phyloP scores from a whole-genome alignment of 1,140 invertebrate species.

The Brachionus rubens region DNA sequence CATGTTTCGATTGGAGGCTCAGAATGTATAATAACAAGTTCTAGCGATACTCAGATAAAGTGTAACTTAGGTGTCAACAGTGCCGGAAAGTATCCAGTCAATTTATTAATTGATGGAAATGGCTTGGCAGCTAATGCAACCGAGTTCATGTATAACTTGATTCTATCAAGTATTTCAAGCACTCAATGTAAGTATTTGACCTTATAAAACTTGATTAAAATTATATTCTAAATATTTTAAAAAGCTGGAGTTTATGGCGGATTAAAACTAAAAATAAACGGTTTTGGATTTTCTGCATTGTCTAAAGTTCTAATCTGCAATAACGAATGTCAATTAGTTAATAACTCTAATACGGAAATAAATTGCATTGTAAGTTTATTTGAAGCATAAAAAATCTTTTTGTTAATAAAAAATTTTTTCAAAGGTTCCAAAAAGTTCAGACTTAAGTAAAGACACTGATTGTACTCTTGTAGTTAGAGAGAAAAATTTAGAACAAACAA shows the following conservation, averaged over 20 bases:
- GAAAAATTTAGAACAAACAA: neutral
- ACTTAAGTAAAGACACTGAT: neutral
- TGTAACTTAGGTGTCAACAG: slow-evolving; percentile 48
- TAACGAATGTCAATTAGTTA: neutral
- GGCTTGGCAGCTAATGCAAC: slow-evolving; percentile 36
- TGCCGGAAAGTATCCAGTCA: slow-evolving; percentile 47
- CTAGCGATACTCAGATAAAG: slow-evolving; percentile 46
- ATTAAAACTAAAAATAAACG: neutral
- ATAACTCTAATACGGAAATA: neutral
- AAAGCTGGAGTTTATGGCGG: slow-evolving; percentile 41
- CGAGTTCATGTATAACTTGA: neutral
- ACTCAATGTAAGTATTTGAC: slow-evolving; percentile 28
- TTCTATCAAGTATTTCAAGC: neutral
- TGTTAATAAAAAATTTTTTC: neutral
- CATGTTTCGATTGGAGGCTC: slow-evolving; percentile 48
- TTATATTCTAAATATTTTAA: slow-evolving; percentile 13
- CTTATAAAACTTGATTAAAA: neutral
- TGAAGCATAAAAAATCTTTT: neutral
- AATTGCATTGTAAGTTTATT: slow-evolving; percentile 44
- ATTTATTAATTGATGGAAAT: slow-evolving; percentile 36
- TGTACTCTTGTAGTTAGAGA: neutral
- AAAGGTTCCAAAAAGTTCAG: slow-evolving; percentile 16
- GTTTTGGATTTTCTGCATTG: slow-evolving; percentile 20
- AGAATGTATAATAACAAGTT: slow-evolving; percentile 47
- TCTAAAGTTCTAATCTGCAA: slow-evolving; percentile 9